Evolutionary conservation across 2,888 invertebrate genomes (phyloP).

Genomic region (Cataglyphis cursor): DNA sequence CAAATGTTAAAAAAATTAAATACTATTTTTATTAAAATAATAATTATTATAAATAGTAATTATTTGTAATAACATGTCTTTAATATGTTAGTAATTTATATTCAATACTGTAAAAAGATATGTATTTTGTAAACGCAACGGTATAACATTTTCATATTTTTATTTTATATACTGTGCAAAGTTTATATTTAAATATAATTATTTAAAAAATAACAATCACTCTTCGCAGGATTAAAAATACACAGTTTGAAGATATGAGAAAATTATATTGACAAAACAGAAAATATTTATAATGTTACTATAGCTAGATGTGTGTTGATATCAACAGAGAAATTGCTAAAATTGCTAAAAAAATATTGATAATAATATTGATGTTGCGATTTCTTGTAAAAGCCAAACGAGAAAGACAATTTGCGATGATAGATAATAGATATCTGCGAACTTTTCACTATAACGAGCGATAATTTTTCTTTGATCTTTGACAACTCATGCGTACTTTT

Average conservation of each 20-base stretch:
- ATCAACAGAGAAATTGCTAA: constrained; percentile 1
- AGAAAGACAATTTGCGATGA: background rate
- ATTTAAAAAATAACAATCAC: background rate
- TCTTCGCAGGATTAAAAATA: background rate
- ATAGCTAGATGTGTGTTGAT: background rate
- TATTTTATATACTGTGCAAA: background rate
- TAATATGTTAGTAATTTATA: background rate
- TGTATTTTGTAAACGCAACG: background rate
- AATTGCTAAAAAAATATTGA: background rate
- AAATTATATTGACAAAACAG: background rate
- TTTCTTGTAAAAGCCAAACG: background rate
- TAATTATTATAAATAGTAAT: background rate
- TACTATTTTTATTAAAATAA: background rate
- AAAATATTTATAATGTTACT: constrained; percentile 1
- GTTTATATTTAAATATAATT: constrained; percentile 12
- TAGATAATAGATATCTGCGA: background rate
- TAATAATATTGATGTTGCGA: constrained; percentile 6
- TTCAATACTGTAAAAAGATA: background rate
- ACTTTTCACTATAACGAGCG: background rate
- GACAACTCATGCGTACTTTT: background rate
- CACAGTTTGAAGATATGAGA: background rate
- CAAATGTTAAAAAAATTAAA: background rate
- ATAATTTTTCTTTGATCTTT: constrained; percentile 10
- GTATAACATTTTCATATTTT: background rate
- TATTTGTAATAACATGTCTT: background rate